Base-by-base conservation (phyloP, 2,797 vertebrate species). In the Tachyglossus aculeatus region DNA sequence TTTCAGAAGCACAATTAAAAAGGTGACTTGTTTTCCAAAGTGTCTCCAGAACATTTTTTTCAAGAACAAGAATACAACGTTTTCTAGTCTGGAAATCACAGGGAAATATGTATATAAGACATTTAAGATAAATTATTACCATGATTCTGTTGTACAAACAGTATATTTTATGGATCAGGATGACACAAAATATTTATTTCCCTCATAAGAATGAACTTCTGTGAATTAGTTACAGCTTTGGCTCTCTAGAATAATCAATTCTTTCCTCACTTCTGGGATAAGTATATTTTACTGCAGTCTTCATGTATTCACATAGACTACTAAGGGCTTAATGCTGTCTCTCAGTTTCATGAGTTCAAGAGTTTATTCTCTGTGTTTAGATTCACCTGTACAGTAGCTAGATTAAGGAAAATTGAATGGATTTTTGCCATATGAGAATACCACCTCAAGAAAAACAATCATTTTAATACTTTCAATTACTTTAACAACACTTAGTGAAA, bases 241-340 rank as follows among this genome's bases (percentile, higher is more conserved):
- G 68, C 62, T 86, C 83, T 86, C 82, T 57, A 51, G 85, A 85
- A 77, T 77, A 85, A 88, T 86, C 86, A 86, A 85, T 89, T 67
- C 69, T 72, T 50, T 78, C 73, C 83, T 85, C 64, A 80, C 74
- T 76, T 71, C 78, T 57, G 38, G 76, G 80, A 77, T 87, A 86
- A 83, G 80, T 76, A 69, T 71, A 77, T 84, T 83, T 88, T 74
- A 87, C 48, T 75, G 51, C 48, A 63, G 74, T 73, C 81, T 75
- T 76, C 74, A 55, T n/a, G 53, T 38, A 77, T 77, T 69, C 76
- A 39, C 41, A 41, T 27, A 56, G 78, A 63, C 44, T 48, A 62
- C 66, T 82, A 64, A 85, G 60, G 54, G 53, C 58, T 78, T 79
- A 71, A 61, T 65, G 31, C 51, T 12, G 29, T n/a, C 56, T 73